Conservation (phyloP, 2,797 vertebrate genomes). For the Jordanella pulchra region DNA sequence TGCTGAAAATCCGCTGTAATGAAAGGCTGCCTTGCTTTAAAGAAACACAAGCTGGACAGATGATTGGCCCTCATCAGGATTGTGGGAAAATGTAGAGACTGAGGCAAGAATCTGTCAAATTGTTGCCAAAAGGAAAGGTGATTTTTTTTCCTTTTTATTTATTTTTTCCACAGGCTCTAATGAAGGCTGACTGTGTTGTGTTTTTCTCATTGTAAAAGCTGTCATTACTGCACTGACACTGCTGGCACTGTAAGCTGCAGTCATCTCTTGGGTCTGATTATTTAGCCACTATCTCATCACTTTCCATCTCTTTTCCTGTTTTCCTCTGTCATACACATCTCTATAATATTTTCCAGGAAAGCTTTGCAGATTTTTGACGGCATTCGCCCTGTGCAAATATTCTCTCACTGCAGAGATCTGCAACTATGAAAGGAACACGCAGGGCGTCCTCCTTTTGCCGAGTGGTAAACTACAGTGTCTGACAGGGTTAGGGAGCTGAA, state of each 20-base stretch:
- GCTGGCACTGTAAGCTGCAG: constrained; percentile 51
- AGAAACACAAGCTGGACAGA: constrained; percentile 62
- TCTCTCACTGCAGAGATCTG: constrained; percentile 24
- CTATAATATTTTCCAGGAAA: constrained; percentile 11
- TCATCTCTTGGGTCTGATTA: constrained; percentile 57
- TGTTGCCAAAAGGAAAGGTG: constrained; percentile 60
- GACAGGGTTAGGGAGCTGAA: constrained; percentile 10
- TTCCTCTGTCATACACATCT: constrained; percentile 13
- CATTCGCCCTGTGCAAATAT: constrained; percentile 7
- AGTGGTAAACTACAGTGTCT: constrained; percentile 26
- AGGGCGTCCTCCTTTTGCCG: constrained; percentile 19
- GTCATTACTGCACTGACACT: constrained; percentile 60
- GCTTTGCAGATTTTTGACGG: neutral
- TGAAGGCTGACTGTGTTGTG: constrained; percentile 65
- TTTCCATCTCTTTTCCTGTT: constrained; percentile 22
- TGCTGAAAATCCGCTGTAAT: constrained; percentile 59
- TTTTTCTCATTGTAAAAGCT: constrained; percentile 70
- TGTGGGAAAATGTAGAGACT: constrained; percentile 54
- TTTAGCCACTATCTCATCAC: constrained; percentile 48
- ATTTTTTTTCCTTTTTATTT: constrained; percentile 35
- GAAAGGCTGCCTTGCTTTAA: constrained; percentile 54
- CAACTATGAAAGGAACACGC: constrained; percentile 38
- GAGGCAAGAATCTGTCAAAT: constrained; percentile 64
- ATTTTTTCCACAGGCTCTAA: constrained; percentile 56
- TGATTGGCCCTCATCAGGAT: constrained; percentile 61